phyloP scores from a whole-genome alignment of 1,140 invertebrate species.

The Caenorhabditis remanei region DNA sequence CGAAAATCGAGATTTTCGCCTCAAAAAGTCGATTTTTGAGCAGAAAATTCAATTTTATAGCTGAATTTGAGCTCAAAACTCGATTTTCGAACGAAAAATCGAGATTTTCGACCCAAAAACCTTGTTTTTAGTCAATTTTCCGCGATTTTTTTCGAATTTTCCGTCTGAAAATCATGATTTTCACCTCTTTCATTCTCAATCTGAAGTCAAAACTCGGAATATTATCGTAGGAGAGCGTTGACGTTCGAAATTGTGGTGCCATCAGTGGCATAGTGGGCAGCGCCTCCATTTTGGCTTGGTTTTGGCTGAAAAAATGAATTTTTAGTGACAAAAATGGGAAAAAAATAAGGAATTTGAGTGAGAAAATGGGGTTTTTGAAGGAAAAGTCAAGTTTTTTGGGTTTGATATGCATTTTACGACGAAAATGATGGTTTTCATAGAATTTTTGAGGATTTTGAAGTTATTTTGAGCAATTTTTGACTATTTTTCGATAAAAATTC shows the following conservation, averaged over 20 bases:
- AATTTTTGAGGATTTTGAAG: background rate
- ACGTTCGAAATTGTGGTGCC: slow-evolving; percentile 36
- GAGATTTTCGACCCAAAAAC: too few species aligned
- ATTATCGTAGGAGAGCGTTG: slow-evolving; percentile 49
- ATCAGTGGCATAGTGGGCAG: slow-evolving; percentile 2
- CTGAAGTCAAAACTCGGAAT: slow-evolving; percentile 44
- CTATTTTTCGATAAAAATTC: background rate
- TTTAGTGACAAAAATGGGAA: too few species aligned
- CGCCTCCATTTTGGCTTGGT: background rate
- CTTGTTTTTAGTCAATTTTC: too few species aligned
- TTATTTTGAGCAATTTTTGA: too few species aligned
- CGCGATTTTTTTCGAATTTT: too few species aligned
- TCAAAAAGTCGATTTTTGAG: too few species aligned
- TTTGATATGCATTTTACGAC: background rate
- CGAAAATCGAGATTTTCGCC: background rate
- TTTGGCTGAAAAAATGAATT: background rate
- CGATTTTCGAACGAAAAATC: too few species aligned
- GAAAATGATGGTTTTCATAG: too few species aligned
- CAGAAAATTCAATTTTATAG: too few species aligned
- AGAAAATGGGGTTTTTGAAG: background rate
- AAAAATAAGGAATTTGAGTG: too few species aligned
- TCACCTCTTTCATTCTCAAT: slow-evolving; percentile 46
- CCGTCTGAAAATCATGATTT: background rate
- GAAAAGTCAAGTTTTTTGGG: background rate
- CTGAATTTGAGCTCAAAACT: too few species aligned